Conservation (phyloP, 2,113 vertebrate species). For the Colossoma macropomum region DNA sequence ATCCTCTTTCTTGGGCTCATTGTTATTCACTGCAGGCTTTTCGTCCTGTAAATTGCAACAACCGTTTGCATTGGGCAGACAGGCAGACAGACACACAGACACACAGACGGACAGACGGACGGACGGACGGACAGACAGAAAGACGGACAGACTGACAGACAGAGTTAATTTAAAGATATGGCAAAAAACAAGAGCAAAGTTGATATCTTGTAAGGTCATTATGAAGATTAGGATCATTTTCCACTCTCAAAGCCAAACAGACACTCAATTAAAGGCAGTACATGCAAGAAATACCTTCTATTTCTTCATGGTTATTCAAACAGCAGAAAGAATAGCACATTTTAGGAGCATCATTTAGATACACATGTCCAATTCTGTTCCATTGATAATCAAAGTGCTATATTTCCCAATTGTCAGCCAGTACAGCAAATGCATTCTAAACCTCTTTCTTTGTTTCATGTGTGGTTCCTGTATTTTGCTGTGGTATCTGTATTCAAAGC, state of each 20-base stretch:
- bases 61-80: background rate
- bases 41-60: constrained; percentile 63
- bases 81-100: too few species aligned
- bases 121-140: too few species aligned
- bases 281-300: background rate
- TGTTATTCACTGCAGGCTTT: constrained; percentile 62
- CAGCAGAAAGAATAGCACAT: background rate
- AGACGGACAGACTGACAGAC: too few species aligned
- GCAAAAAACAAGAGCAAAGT: too few species aligned
- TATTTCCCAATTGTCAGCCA: too few species aligned
- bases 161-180: background rate
- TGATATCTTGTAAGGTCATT: background rate
- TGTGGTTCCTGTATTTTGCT: too few species aligned
- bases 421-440: too few species aligned
- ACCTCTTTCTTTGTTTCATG: too few species aligned
- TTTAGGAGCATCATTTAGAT: background rate
- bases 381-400: too few species aligned
- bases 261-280: background rate
- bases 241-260: background rate
- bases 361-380: background rate
- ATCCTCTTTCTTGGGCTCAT: constrained; percentile 66
- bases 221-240: background rate
- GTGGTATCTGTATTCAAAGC: too few species aligned
- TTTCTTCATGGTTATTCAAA: background rate
- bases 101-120: too few species aligned